phyloP scores from a whole-genome alignment of 1,140 invertebrate genomes.

The Neodiprion pinetum region DNA sequence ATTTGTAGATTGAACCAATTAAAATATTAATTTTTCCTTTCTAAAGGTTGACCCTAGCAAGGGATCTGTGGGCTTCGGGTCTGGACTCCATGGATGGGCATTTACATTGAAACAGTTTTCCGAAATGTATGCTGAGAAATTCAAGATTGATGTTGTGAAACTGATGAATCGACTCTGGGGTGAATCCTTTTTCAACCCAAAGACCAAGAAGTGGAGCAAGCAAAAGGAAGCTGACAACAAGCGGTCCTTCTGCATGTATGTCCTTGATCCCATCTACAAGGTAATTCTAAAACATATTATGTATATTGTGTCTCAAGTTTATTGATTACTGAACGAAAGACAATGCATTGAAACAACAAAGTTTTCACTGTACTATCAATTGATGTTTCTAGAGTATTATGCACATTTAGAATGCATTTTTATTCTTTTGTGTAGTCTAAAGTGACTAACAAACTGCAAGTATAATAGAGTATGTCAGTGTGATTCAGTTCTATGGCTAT shows the following conservation, averaged over 20 bases:
- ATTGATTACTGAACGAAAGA: neutral
- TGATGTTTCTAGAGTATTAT: neutral
- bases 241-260: conserved; percentile 98
- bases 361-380: neutral
- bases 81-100: conserved; percentile 99
- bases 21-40: conserved; percentile 31
- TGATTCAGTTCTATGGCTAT: too few relatives aligned
- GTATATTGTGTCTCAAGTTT: conserved; percentile 29
- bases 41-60: conserved; percentile 89
- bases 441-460: neutral
- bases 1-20: conserved; percentile 10
- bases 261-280: conserved; percentile 99
- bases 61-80: conserved; percentile 99
- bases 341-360: neutral
- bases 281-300: conserved; percentile 61
- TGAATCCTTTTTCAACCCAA: conserved; percentile 98
- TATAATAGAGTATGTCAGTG: conserved; percentile 5
- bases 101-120: conserved; percentile 99
- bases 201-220: conserved; percentile 98
- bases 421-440: neutral
- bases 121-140: conserved; percentile 98
- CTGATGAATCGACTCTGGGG: conserved; percentile 98
- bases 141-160: conserved; percentile 96
- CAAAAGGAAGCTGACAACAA: conserved; percentile 89
- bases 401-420: neutral